Evolutionary conservation across 1,140 invertebrate genomes (phyloP), one percentile per base, ranked within the genome.

Genomic region (Olivierus martensii): DNA sequence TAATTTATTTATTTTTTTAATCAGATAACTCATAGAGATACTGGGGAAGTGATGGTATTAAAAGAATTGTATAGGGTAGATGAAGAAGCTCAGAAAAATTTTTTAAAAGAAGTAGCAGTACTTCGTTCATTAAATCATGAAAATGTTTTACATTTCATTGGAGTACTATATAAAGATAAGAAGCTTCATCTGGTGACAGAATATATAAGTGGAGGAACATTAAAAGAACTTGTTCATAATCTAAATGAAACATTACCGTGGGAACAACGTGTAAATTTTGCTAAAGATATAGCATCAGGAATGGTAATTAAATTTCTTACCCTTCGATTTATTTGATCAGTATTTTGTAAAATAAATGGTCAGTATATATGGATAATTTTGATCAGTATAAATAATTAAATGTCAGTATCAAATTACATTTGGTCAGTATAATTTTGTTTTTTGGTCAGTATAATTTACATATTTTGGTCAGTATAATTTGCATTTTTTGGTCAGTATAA

Each of bases 1-100:
- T n/a, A n/a, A n/a, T n/a, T n/a, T n/a, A n/a, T n/a, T n/a, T n/a
- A n/a, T 28, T 28, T 28, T 28, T 28, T 28, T 6, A 28, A 28
- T 6, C 66, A 69, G 63, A 67, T 92, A 18, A 92, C 86, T 3
- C 89, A 93, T 67, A 77, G 81, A 50, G 80, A 86, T 55, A 93
- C 88, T 0, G 81, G 81, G 50, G 89, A 95, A 71, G 81, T 92
- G 14, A 93, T 94, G 88, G 91, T 95, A 46, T 75, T 95, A 14
- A 95, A 95, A 66, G 89, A 94, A 66, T 74, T 95, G 53, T 90
- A 91, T 68, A 75, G 87, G 49, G 86, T 93, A 19, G 89, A 94
- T 65, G 89, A 92, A 67, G 87, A 89, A 65, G 89, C 90, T 0
- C 88, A 94, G 63, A 83, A 84, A 60, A 91, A 89, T 70, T 93